Base-by-base conservation (phyloP, 2,113 vertebrate species). In the Speoplatyrhinus poulsoni region DNA sequence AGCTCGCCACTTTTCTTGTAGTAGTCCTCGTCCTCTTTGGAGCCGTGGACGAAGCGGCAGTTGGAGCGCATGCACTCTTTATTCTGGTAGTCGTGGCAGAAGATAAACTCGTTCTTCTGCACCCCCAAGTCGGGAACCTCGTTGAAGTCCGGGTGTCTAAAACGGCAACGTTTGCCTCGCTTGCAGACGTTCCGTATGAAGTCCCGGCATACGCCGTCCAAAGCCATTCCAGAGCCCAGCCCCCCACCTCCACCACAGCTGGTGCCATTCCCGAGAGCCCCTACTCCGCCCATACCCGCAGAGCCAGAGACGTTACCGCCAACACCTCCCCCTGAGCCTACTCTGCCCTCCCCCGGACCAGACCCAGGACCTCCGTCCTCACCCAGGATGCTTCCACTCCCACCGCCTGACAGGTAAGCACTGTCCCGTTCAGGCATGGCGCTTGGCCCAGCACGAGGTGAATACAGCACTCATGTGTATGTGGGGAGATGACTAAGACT, bases 31-130 rank as follows among this genome's bases (percentile, higher is more conserved):
- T 99, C 98, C 65, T 98, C 96, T 81, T 97, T 97, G 67, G 98
- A 94, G 77, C 96, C 96, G 9, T 99, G 96, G 69, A 99, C 96
- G 82, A 99, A 98, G 77, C 96, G 94, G 87, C 96, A 99, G 88
- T 94, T 98, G 77, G 94, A 89, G 6, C 97, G 96, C 62, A 94
- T 93, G 9, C 97, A 99, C 75, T 98, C 96, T 77, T 97, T 98
- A 86, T 99, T 99, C 89, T 99, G 97, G 85, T 98, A 94, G 80
- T 99, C 97, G 36, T 99, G 97, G 87, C 98, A 99, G 88, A 99
- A 99, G 80, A 98, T 95, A 85, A 99, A 98, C 57, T 99, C 96
- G 2, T 98, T 98, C 91, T 98, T 98, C 82, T 97, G 95, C 63
- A 98, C 96, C 0, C 97, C 97, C 73, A 98, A 77, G 85, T 98